Evolutionary conservation across 2,113 vertebrate genomes (phyloP).

Genomic region (Mellivora capensis): DNA sequence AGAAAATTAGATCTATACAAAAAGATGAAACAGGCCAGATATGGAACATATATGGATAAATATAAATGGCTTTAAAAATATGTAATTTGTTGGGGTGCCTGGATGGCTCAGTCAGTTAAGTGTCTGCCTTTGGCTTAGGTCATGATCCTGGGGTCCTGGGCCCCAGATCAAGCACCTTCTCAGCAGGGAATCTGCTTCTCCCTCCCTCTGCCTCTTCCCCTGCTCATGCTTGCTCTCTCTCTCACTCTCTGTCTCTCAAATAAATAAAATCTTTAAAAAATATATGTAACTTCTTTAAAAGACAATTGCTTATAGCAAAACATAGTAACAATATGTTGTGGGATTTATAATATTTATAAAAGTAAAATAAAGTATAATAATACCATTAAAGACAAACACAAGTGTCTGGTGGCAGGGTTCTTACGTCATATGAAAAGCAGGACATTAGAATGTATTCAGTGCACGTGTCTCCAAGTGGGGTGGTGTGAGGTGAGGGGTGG

Average conservation of each 20-base stretch:
- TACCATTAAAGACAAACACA: neutral
- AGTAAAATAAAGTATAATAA: neutral
- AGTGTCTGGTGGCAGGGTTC: neutral
- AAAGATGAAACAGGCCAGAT: neutral
- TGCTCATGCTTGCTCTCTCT: too few relatives aligned
- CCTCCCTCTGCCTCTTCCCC: too few relatives aligned
- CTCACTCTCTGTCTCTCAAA: too few relatives aligned
- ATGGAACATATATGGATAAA: neutral
- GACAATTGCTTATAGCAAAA: neutral
- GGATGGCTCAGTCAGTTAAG: too few relatives aligned
- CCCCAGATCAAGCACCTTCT: too few relatives aligned
- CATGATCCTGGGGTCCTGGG: too few relatives aligned
- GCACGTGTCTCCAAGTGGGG: neutral
- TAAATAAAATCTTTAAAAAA: neutral
- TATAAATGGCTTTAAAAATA: neutral
- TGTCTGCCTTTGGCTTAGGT: too few relatives aligned
- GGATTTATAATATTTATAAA: neutral
- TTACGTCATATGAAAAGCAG: neutral
- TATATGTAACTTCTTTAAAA: neutral
- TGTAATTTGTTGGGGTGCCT: neutral
- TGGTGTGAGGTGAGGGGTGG: too few relatives aligned
- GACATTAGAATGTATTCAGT: neutral
- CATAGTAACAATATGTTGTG: neutral
- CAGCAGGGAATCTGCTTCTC: too few relatives aligned
- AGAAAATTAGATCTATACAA: constrained; percentile 15